These are phyloP conservation scores for Alexandromys oeconomus DNA, from an alignment of 2,797 vertebrate species.

Conservation along the genomic window DNA sequence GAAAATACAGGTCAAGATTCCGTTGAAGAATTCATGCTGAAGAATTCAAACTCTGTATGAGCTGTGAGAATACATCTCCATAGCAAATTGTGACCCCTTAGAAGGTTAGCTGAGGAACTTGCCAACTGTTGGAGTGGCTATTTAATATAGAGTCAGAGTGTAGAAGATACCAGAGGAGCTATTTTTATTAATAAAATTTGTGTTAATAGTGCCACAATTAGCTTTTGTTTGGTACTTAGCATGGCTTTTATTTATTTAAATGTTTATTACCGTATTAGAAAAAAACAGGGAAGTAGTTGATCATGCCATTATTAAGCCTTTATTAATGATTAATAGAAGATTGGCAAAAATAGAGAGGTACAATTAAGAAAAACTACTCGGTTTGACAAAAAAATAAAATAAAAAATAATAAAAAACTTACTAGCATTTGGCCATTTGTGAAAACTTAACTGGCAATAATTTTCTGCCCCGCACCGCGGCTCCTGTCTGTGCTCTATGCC, in stretches of 20 bases:
- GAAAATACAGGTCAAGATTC: background rate
- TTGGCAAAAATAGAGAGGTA: background rate
- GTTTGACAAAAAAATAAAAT: background rate
- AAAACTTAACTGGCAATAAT: background rate
- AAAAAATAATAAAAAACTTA: background rate
- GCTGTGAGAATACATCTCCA: background rate
- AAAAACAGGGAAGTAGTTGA: background rate
- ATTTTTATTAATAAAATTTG: background rate
- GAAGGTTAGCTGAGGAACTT: rapidly evolving
- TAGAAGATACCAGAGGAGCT: background rate
- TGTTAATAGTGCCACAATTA: rapidly evolving
- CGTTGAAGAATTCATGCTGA: background rate
- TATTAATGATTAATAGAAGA: background rate
- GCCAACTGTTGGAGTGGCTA: background rate
- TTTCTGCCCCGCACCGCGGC: background rate
- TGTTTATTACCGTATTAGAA: background rate
- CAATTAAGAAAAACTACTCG: background rate
- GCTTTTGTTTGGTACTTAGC: background rate
- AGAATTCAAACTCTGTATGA: background rate
- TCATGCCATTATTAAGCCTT: background rate
- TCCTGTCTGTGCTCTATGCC: too few relatives aligned
- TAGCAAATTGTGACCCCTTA: background rate
- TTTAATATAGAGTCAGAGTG: background rate
- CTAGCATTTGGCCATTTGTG: background rate
- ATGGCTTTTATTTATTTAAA: background rate